These are phyloP conservation scores for Dolichallabes microphthalmus DNA, from an alignment of 2,113 vertebrate species.

Conservation along the genomic window DNA sequence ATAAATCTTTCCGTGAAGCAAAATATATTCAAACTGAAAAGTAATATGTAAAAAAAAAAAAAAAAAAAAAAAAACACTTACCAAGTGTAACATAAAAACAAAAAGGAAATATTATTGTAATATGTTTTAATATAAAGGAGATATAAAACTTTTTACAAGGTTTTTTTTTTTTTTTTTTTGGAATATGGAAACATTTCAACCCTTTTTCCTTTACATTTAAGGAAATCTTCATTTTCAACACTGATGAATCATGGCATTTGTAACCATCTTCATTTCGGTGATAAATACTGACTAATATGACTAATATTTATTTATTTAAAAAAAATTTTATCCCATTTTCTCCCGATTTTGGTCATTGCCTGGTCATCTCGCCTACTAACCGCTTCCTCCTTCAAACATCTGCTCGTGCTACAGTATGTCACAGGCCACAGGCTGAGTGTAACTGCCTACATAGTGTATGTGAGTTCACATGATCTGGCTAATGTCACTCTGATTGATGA, in stretches of 20 bases:
- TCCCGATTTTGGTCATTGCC: background rate
- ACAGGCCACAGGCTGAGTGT: background rate
- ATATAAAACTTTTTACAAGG: background rate
- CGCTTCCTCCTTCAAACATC: background rate
- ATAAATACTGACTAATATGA: background rate
- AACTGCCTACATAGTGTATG: background rate
- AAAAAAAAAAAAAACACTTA: background rate
- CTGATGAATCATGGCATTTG: background rate
- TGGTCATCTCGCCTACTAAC: background rate
- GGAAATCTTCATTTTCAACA: background rate
- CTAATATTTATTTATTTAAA: background rate
- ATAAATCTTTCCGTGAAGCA: background rate
- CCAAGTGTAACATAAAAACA: fast-evolving
- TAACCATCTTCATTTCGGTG: background rate
- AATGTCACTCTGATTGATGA: background rate
- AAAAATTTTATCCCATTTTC: background rate
- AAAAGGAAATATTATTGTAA: background rate
- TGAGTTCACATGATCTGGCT: background rate
- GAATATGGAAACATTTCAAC: too few species aligned
- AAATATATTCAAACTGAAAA: background rate
- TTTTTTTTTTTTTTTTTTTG: background rate
- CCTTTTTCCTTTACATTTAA: background rate
- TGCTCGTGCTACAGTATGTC: background rate
- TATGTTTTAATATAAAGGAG: background rate
- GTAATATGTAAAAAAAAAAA: background rate